These are phyloP conservation scores for Hippocampus abdominalis DNA, from an alignment of 2,113 vertebrate species.

Conservation along the genomic window DNA sequence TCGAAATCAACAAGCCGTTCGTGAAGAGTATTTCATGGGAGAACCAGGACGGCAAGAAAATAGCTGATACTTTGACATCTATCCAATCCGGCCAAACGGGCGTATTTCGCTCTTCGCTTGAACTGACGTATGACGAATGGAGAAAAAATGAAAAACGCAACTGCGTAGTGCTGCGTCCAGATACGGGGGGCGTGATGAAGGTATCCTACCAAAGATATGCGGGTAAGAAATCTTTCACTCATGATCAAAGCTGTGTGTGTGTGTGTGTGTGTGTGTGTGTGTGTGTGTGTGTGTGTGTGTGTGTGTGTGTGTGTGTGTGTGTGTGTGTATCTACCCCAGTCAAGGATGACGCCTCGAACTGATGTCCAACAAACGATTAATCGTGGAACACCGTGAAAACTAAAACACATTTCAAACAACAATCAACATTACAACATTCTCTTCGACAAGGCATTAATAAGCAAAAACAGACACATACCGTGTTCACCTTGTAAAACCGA, in stretches of 20 bases:
- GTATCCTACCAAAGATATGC: background rate
- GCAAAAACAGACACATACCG: too few relatives aligned
- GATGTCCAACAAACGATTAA: too few relatives aligned
- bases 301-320: too few relatives aligned
- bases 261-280: too few relatives aligned
- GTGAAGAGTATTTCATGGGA: background rate
- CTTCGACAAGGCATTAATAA: too few relatives aligned
- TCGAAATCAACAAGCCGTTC: rapidly evolving
- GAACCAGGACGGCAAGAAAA: rapidly evolving
- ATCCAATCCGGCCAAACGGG: rapidly evolving
- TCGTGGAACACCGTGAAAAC: too few relatives aligned
- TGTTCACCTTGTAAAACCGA: too few relatives aligned
- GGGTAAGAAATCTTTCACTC: conserved; percentile 50
- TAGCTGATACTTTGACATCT: rapidly evolving
- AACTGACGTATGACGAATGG: conserved; percentile 59
- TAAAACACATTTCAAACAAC: too few relatives aligned
- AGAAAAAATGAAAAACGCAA: background rate
- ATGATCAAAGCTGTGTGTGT: background rate
- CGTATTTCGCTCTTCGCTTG: rapidly evolving
- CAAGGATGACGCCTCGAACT: too few relatives aligned
- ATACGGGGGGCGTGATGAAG: rapidly evolving
- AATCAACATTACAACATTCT: too few relatives aligned
- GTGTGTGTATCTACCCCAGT: too few relatives aligned
- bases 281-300: too few relatives aligned
- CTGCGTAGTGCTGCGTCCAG: conserved; percentile 30